A percentile compares a stretch with the other conserved stretches of the same genome.
These are phyloP conservation scores for Yponomeuta evonymella DNA, from an alignment of 2,888 invertebrate species.

Conservation along the genomic window DNA sequence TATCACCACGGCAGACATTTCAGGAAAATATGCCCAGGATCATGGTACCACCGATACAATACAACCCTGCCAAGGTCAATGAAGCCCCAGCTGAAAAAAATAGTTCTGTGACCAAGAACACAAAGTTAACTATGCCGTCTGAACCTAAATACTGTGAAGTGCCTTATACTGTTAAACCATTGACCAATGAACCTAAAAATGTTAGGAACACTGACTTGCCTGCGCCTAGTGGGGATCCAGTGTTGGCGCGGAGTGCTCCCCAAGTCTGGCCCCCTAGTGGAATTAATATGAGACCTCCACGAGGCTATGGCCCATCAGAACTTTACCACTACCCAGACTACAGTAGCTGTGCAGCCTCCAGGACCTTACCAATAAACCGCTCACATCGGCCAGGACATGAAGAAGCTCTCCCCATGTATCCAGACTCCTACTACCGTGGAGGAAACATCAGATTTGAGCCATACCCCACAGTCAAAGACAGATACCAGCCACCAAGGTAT, in stretches of 20 bases:
- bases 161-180: constrained; percentile 63
- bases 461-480: constrained; percentile 59
- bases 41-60: constrained; percentile 52
- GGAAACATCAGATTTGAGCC: constrained; percentile 60
- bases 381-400: constrained; percentile 49
- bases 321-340: constrained; percentile 60
- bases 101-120: constrained; percentile 35
- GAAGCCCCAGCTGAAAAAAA: constrained; percentile 49
- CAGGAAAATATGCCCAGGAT: constrained; percentile 73
- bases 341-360: constrained; percentile 50
- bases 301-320: constrained; percentile 53
- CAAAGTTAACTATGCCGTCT: constrained; percentile 46
- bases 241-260: constrained; percentile 39
- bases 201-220: constrained; percentile 51
- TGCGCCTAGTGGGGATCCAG: constrained; percentile 47
- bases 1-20: constrained; percentile 73
- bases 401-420: constrained; percentile 48
- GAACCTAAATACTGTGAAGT: constrained; percentile 69
- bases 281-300: constrained; percentile 46
- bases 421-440: constrained; percentile 55
- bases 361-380: constrained; percentile 44
- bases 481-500: constrained; percentile 63
- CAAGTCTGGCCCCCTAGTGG: constrained; percentile 48
- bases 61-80: constrained; percentile 48
- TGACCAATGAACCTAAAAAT: constrained; percentile 57